A percentile compares a stretch with the other conserved stretches of the same genome.
phyloP scores from a whole-genome alignment of 37 sponge, comb jelly and placozoan genomes.

The Chondrosia reniformis region DNA sequence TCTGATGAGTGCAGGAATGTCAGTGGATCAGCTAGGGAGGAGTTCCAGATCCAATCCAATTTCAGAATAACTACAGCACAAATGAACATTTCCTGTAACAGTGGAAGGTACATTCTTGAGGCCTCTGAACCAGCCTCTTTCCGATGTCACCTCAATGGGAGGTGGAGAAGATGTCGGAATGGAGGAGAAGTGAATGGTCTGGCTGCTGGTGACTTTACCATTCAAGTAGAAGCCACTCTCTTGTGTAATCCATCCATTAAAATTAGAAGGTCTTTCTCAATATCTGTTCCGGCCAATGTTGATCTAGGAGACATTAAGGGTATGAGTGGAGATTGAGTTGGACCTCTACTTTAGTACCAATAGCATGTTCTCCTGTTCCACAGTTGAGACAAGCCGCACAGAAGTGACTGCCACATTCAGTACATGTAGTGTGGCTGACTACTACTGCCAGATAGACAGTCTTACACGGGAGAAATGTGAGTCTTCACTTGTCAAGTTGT shows the following conservation, averaged over 20 bases:
- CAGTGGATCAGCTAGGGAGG: conserved; percentile 8
- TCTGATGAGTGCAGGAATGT: not conserved
- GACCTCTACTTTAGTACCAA: too few relatives aligned
- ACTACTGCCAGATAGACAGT: not conserved
- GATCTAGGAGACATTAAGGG: not conserved
- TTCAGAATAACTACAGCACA: not conserved
- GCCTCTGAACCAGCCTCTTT: not conserved
- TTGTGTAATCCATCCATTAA: not conserved
- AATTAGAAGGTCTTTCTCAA: not conserved
- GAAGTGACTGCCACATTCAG: not conserved
- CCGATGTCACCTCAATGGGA: not conserved
- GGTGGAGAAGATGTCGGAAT: not conserved
- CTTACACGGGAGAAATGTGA: not conserved
- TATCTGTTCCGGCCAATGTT: not conserved
- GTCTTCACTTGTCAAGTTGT: not conserved
- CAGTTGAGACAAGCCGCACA: not conserved
- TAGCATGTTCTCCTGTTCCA: too few relatives aligned
- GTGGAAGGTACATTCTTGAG: not conserved
- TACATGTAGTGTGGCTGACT: not conserved
- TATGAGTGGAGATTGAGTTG: not conserved
- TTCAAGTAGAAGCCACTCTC: not conserved
- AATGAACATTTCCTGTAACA: not conserved
- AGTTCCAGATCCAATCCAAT: not conserved
- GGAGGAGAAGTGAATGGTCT: not conserved
- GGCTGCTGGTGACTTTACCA: not conserved